Evolutionary conservation across 1,140 invertebrate species (phyloP).

Genomic region (Zelostemma sp.): DNA sequence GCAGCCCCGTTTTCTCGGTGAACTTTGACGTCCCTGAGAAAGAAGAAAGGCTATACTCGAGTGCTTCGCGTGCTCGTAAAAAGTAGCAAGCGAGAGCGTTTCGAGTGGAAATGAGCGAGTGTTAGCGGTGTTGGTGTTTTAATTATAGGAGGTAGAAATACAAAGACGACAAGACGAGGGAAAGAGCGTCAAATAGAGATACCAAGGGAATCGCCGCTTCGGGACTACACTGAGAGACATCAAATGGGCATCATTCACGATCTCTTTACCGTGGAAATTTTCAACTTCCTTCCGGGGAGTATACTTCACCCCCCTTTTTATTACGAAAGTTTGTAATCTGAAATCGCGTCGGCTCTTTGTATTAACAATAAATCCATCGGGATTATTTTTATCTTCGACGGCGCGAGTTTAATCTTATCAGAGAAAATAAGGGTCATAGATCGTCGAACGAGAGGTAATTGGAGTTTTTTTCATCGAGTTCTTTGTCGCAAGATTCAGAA

Average conservation of each 20-base stretch:
- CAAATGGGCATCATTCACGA: neutral
- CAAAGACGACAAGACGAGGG: neutral
- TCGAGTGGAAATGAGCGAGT: neutral
- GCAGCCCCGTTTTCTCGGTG: neutral
- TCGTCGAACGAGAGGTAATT: too few relatives aligned
- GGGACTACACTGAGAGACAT: neutral
- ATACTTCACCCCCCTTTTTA: too few relatives aligned
- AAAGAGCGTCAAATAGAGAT: neutral
- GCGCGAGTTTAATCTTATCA: too few relatives aligned
- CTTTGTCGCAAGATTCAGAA: too few relatives aligned
- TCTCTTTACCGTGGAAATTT: neutral
- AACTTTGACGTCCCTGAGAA: neutral
- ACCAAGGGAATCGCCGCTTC: neutral
- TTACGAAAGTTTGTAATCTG: too few relatives aligned
- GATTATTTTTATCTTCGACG: too few relatives aligned
- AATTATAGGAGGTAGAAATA: neutral
- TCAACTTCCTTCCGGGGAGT: too few relatives aligned
- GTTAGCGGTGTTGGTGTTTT: slow-evolving; percentile 1
- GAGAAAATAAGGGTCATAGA: too few relatives aligned
- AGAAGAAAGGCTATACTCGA: neutral
- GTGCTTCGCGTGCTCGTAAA: slow-evolving; percentile 6
- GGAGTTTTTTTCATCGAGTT: too few relatives aligned
- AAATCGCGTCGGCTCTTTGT: too few relatives aligned
- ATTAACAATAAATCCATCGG: too few relatives aligned
- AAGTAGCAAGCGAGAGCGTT: slow-evolving; percentile 17